Conservation (phyloP, 2,888 invertebrate genomes). For the Eustalomyia histrio region DNA sequence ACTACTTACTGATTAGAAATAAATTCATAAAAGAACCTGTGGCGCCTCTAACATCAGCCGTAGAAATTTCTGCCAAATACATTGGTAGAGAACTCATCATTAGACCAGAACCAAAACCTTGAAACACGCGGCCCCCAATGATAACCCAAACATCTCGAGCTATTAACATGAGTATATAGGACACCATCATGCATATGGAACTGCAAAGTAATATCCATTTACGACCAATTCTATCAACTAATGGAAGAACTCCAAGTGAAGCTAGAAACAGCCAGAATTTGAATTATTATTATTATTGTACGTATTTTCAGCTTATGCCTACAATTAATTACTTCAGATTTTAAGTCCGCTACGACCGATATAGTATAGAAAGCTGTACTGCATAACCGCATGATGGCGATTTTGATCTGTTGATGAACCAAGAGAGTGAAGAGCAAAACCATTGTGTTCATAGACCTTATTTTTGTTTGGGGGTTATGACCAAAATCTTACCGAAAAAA, state of each 20-base stretch:
- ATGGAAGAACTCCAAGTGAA: constrained; percentile 85
- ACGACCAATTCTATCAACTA: constrained; percentile 84
- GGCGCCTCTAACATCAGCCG: constrained; percentile 88
- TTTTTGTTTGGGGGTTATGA: no score
- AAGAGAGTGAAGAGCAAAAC: no score
- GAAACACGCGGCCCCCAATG: constrained; percentile 79
- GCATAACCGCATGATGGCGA: no score
- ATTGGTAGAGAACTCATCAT: constrained; percentile 88
- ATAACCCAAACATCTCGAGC: constrained; percentile 80
- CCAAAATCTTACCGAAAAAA: no score
- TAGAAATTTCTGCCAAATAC: constrained; percentile 92
- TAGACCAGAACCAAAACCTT: constrained; percentile 84
- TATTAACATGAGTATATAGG: constrained; percentile 81
- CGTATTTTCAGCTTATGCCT: no score
- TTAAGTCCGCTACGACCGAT: no score
- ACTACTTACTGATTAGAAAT: constrained; percentile 82
- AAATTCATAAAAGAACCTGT: constrained; percentile 89
- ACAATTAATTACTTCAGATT: no score
- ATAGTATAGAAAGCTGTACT: no score
- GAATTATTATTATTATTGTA: no score
- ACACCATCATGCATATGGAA: constrained; percentile 83
- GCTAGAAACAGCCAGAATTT: constrained; percentile 81
- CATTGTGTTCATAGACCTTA: no score
- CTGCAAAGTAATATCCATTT: constrained; percentile 85
- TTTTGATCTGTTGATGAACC: no score